Conservation (phyloP, 2,113 vertebrate species). For the Oncorhynchus gorbuscha region DNA sequence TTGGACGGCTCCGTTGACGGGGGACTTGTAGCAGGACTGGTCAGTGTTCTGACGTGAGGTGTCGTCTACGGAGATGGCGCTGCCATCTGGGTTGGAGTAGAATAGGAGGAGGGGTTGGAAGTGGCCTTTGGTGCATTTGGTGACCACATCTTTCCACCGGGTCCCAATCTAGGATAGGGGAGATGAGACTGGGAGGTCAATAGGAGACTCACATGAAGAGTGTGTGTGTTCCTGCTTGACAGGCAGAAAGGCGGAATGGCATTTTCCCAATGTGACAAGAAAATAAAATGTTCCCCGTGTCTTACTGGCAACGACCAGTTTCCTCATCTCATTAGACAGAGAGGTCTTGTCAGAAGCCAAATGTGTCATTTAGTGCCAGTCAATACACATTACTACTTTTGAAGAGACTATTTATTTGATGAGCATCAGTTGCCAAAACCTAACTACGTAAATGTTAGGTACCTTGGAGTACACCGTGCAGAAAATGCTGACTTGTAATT, state of each 20-base stretch:
- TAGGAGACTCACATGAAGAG: neutral
- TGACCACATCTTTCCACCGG: constrained; percentile 95
- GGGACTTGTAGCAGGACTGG: constrained; percentile 75
- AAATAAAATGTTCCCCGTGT: neutral
- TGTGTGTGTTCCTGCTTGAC: too few species aligned
- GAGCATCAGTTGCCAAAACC: neutral
- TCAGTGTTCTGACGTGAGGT: constrained; percentile 75
- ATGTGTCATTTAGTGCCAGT: neutral
- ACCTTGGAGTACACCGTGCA: too few species aligned
- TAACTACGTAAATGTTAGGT: neutral
- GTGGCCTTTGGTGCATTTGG: constrained; percentile 90
- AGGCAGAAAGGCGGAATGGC: neutral
- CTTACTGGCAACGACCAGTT: neutral
- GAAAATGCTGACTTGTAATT: too few species aligned
- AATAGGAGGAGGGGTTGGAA: constrained; percentile 95
- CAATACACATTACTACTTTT: neutral
- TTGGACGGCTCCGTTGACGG: constrained; percentile 69
- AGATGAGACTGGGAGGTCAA: neutral
- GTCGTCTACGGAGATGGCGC: constrained; percentile 84
- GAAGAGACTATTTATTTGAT: neutral
- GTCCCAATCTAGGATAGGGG: constrained; percentile 81
- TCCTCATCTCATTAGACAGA: neutral
- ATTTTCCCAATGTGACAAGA: neutral
- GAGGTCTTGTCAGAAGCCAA: neutral
- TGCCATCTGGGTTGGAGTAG: constrained; percentile 91